phyloP scores from a whole-genome alignment of 2,888 invertebrate genomes.

The Hydriomena furcata region DNA sequence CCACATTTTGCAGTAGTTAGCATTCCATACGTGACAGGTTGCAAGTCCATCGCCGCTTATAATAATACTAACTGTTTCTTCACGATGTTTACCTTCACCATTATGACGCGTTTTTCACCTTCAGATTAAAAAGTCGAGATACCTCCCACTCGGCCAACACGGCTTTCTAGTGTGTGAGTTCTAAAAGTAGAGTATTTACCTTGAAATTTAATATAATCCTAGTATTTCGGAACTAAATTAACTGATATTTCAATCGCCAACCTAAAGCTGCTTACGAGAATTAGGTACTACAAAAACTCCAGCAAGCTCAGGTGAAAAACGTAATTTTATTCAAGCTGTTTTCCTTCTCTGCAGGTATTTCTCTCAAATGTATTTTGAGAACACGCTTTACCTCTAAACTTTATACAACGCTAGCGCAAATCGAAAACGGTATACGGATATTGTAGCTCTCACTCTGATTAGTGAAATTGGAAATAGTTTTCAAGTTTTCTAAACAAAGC shows the following conservation, averaged over 20 bases:
- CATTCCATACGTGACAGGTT: too few species aligned
- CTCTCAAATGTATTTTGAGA: constrained; percentile 19
- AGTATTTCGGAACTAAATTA: not conserved
- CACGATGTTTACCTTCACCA: too few species aligned
- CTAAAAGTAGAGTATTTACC: too few species aligned
- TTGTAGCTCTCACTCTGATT: constrained; percentile 12
- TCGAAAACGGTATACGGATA: constrained; percentile 33
- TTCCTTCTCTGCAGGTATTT: constrained; percentile 17
- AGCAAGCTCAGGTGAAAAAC: constrained; percentile 15
- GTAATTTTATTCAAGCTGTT: constrained; percentile 19
- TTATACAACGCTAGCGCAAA: constrained; percentile 36
- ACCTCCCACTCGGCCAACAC: too few species aligned
- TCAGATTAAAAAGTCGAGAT: too few species aligned
- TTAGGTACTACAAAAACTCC: constrained; percentile 1
- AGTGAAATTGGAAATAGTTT: constrained; percentile 12
- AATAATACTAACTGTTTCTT: too few species aligned
- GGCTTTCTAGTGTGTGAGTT: too few species aligned
- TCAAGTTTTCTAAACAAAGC: constrained; percentile 1
- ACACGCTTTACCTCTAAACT: constrained; percentile 24
- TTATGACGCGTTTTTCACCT: too few species aligned
- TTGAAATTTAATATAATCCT: too few species aligned
- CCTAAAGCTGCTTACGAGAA: constrained; percentile 3
- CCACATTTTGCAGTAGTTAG: too few species aligned
- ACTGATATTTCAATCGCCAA: constrained; percentile 5
- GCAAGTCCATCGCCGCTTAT: too few species aligned